Percentiles rank a stretch among this genome's conserved stretches.
Evolutionary conservation across 1,140 invertebrate species (phyloP).

Genomic region (Pseudomyrmex sp.): DNA sequence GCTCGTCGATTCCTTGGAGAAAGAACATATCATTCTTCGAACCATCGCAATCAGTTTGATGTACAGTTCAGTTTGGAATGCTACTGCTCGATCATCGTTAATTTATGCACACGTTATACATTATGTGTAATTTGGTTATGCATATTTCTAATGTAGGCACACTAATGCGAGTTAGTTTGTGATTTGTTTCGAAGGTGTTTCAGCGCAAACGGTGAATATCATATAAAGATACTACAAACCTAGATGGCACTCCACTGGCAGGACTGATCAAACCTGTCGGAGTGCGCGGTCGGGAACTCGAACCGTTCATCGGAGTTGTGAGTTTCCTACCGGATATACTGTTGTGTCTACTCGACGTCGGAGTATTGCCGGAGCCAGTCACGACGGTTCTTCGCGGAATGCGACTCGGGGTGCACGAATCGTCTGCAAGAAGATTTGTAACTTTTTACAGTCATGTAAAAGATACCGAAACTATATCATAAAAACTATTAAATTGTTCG

Average conservation of each 20-base stretch:
- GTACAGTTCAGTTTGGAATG: not conserved
- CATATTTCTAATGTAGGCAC: constrained; percentile 40
- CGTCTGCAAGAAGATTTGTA: constrained; percentile 72
- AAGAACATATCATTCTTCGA: constrained; percentile 37
- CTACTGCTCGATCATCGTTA: constrained; percentile 14
- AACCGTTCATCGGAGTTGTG: constrained; percentile 81
- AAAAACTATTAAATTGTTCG: constrained; percentile 86
- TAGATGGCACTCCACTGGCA: constrained; percentile 87
- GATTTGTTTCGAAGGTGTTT: constrained; percentile 16
- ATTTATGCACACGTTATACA: constrained; percentile 30
- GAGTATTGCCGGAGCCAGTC: constrained; percentile 84
- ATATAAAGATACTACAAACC: constrained; percentile 85
- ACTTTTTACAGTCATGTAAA: not conserved
- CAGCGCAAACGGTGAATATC: not conserved
- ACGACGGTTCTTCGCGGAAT: constrained; percentile 89
- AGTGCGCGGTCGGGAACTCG: constrained; percentile 89
- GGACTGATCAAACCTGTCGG: constrained; percentile 90
- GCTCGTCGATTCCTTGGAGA: not conserved
- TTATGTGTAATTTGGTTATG: not conserved
- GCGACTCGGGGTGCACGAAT: constrained; percentile 88
- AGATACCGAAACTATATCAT: not conserved
- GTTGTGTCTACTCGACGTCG: constrained; percentile 83
- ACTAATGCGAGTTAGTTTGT: constrained; percentile 49
- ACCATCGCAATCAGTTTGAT: constrained; percentile 24
- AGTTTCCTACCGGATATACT: constrained; percentile 82